Conservation (phyloP, 2,113 vertebrate species). For the Echinops telfairi region DNA sequence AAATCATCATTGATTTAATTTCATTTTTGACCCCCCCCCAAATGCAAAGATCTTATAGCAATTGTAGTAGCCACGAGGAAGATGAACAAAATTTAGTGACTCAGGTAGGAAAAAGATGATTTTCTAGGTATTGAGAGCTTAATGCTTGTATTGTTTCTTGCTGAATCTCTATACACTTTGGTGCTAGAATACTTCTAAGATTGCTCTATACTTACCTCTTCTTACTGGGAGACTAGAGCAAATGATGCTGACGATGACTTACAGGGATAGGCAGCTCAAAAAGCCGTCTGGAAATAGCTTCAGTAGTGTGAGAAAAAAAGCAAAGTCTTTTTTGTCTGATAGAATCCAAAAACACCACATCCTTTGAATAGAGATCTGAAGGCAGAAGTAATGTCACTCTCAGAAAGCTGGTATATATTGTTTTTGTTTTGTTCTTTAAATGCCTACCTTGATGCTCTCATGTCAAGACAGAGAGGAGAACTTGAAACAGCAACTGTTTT, state of each 20-base stretch:
- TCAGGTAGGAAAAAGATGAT: background rate
- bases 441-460: conserved; percentile 63
- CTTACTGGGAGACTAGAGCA: background rate
- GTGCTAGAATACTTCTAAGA: background rate
- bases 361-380: conserved; percentile 73
- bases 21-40: background rate
- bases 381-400: conserved; percentile 52
- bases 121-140: background rate
- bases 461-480: conserved; percentile 80
- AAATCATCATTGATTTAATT: conserved; percentile 17
- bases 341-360: conserved; percentile 11
- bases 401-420: conserved; percentile 54
- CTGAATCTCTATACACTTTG: background rate
- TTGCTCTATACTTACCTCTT: background rate
- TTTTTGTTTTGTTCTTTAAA: conserved; percentile 73
- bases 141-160: conserved; percentile 28
- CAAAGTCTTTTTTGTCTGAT: conserved; percentile 44
- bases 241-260: background rate
- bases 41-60: conserved; percentile 10
- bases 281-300: background rate
- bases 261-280: background rate
- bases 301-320: background rate
- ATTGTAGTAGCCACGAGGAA: background rate
- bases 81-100: background rate
- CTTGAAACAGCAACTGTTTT: conserved; percentile 61